These are phyloP conservation scores for Pelochelys cantorii DNA, from an alignment of 2,797 vertebrate species.

Conservation along the genomic window DNA sequence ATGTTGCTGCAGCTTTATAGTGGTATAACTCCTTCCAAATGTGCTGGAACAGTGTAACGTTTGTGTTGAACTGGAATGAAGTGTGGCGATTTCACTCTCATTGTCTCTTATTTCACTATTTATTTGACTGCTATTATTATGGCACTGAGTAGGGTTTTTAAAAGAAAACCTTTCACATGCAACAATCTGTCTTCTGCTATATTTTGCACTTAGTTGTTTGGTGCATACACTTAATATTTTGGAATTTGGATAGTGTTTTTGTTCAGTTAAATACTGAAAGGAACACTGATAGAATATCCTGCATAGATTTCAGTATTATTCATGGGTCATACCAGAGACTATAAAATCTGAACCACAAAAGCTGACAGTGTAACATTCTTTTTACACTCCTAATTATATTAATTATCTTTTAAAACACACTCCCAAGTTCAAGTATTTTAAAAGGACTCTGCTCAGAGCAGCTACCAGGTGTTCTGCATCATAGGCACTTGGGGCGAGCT, in stretches of 20 bases:
- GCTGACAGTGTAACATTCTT: constrained; percentile 66
- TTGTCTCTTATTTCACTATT: constrained; percentile 55
- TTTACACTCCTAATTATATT: constrained; percentile 58
- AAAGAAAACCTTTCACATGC: constrained; percentile 49
- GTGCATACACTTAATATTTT: constrained; percentile 64
- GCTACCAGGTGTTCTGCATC: constrained; percentile 76
- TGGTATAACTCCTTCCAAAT: constrained; percentile 38
- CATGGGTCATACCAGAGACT: constrained; percentile 71
- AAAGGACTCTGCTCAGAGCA: constrained; percentile 75
- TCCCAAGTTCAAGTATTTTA: constrained; percentile 74
- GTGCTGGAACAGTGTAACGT: constrained; percentile 47
- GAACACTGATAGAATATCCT: constrained; percentile 69
- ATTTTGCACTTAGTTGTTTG: constrained; percentile 59
- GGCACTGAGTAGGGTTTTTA: constrained; percentile 57
- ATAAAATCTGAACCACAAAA: constrained; percentile 62
- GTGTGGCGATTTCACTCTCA: constrained; percentile 16
- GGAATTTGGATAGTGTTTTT: constrained; percentile 66
- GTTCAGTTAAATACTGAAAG: constrained; percentile 67
- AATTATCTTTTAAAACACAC: constrained; percentile 73
- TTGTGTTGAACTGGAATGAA: constrained; percentile 54
- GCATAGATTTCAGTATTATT: constrained; percentile 71
- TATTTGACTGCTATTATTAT: constrained; percentile 58
- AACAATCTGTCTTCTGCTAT: constrained; percentile 41
- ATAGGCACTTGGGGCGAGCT: constrained; percentile 73
- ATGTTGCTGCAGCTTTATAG: constrained; percentile 21